phyloP scores from a whole-genome alignment of 2,888 invertebrate species.

The Diadegma fenestrale region DNA sequence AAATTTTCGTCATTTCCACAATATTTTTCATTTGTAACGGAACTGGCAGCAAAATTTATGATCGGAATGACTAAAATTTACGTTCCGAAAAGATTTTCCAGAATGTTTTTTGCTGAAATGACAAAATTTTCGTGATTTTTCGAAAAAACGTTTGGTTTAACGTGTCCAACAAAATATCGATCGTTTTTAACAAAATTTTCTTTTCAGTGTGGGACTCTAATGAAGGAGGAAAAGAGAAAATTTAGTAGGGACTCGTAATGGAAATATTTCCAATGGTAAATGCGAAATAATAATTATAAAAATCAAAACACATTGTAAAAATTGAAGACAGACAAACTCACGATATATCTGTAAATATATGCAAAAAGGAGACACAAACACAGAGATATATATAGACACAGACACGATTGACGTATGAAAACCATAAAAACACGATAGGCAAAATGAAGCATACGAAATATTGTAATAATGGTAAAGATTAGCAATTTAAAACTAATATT shows the following conservation, averaged over 20 bases:
- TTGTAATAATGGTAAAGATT: slow-evolving; percentile 63
- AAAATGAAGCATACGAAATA: slow-evolving; percentile 56
- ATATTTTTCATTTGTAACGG: too few species aligned
- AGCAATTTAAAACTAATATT: slow-evolving; percentile 43
- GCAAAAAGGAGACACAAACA: slow-evolving; percentile 16
- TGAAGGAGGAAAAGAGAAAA: background rate
- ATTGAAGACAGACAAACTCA: background rate
- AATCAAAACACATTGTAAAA: slow-evolving; percentile 27
- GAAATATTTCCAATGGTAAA: slow-evolving; percentile 55
- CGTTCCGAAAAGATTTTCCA: too few species aligned
- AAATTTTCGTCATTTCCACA: too few species aligned
- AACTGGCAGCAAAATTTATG: too few species aligned
- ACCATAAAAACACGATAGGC: slow-evolving; percentile 21
- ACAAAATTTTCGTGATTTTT: too few species aligned
- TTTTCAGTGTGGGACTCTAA: slow-evolving; percentile 29
- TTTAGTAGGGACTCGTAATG: slow-evolving; percentile 5
- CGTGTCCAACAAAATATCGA: too few species aligned
- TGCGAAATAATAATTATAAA: background rate
- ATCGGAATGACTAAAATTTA: too few species aligned
- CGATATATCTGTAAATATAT: slow-evolving; percentile 24
- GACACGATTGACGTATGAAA: background rate
- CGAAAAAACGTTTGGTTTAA: too few species aligned
- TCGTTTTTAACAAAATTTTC: too few species aligned
- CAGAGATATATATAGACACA: background rate
- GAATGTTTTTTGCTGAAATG: too few species aligned